Evolutionary conservation across 2,888 invertebrate genomes (phyloP).

Genomic region (Thumatha senex): DNA sequence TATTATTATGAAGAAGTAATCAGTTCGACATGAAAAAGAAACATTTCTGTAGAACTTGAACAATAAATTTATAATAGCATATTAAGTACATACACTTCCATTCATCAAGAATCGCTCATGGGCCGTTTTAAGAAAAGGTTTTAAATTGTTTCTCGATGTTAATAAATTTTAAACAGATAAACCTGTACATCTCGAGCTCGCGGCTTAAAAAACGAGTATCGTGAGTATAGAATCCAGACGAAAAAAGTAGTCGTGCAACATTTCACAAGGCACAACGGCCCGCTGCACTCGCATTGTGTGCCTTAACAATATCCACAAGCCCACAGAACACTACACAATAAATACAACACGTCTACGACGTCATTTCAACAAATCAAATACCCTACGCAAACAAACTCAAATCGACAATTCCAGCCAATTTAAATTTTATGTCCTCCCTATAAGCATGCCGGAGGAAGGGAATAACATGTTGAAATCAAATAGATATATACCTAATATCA

Average conservation of each 20-base stretch:
- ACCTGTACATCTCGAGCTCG: conserved; percentile 82
- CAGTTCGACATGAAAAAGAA: conserved; percentile 25
- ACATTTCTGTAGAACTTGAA: conserved; percentile 40
- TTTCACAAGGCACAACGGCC: conserved; percentile 82
- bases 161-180: conserved; percentile 84
- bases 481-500: conserved; percentile 20
- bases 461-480: conserved; percentile 39
- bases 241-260: conserved; percentile 84
- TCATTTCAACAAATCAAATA: conserved; percentile 77
- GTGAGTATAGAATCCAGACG: conserved; percentile 82
- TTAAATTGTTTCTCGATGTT: conserved; percentile 83
- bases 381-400: conserved; percentile 68
- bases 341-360: conserved; percentile 69
- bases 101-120: conserved; percentile 74
- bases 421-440: conserved; percentile 62
- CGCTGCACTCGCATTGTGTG: conserved; percentile 79
- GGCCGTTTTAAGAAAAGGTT: conserved; percentile 75
- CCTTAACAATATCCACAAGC: conserved; percentile 78
- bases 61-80: conserved; percentile 62
- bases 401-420: conserved; percentile 71
- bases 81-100: conserved; percentile 60
- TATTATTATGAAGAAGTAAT: no score
- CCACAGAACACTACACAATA: conserved; percentile 68
- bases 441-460: conserved; percentile 40
- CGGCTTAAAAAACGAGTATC: conserved; percentile 80